Conservation (phyloP, 2,797 vertebrate genomes). For the Centropyge bicolor region DNA sequence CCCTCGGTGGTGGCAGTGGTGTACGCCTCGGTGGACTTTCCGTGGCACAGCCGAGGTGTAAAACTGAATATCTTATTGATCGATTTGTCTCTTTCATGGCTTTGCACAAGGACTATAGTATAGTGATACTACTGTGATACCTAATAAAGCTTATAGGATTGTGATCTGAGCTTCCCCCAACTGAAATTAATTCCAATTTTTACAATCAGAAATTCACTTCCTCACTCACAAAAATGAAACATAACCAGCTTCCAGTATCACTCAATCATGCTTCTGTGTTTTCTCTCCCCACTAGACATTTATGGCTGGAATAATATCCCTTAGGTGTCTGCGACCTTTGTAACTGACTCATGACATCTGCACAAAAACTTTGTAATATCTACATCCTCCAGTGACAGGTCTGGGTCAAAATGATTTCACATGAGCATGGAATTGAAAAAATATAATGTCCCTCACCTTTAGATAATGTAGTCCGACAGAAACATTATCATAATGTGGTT, state of each 20-base stretch:
- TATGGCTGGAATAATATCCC: conserved; percentile 4
- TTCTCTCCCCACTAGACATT: not conserved
- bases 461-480: not conserved
- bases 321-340: conserved; percentile 38
- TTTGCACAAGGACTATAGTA: not conserved
- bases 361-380: conserved; percentile 5
- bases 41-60: conserved; percentile 38
- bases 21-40: conserved; percentile 30
- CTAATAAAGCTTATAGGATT: not conserved
- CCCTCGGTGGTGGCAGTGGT: not conserved
- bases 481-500: conserved; percentile 8
- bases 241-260: not conserved
- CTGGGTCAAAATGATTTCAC: conserved; percentile 1
- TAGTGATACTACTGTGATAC: conserved; percentile 5
- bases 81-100: conserved; percentile 12
- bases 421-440: not conserved
- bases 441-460: not conserved
- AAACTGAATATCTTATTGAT: conserved; percentile 59
- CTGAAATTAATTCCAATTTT: not conserved
- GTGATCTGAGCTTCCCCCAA: conserved; percentile 3
- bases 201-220: conserved; percentile 1
- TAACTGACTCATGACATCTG: not conserved
- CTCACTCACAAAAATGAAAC: conserved; percentile 6
- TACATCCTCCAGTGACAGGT: not conserved
- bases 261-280: conserved; percentile 7